Percentiles rank a stretch among this genome's conserved stretches.
Conservation (phyloP, 2,888 invertebrate genomes). For the Netelia inedita region DNA sequence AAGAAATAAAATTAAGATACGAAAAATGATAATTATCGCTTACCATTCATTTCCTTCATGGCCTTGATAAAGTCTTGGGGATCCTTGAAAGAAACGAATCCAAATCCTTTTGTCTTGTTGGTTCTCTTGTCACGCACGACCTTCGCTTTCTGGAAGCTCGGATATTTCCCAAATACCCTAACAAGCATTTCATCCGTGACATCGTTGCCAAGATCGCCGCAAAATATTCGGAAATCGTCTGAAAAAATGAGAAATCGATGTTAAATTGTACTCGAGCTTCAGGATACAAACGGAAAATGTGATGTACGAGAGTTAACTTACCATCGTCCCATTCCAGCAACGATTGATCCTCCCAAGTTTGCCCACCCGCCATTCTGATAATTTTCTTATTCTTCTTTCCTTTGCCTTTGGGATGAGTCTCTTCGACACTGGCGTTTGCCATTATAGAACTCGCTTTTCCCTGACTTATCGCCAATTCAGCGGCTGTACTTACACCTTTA, state of each 20-base stretch:
- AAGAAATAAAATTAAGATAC: slow-evolving; percentile 41
- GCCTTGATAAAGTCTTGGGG: slow-evolving; percentile 99
- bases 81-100: slow-evolving; percentile 99
- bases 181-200: slow-evolving; percentile 99
- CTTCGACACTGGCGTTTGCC: slow-evolving; percentile 83
- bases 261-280: slow-evolving; percentile 1
- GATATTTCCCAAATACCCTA: slow-evolving; percentile 97
- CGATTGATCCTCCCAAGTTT: slow-evolving; percentile 98
- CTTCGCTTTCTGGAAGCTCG: slow-evolving; percentile 97
- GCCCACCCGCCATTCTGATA: slow-evolving; percentile 96
- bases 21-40: slow-evolving; percentile 79
- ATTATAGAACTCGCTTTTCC: slow-evolving; percentile 85
- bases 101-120: slow-evolving; percentile 99
- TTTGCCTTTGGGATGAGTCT: slow-evolving; percentile 84
- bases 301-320: slow-evolving; percentile 76
- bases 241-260: slow-evolving; percentile 64
- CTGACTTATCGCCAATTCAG: slow-evolving; percentile 89
- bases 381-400: slow-evolving; percentile 90
- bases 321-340: slow-evolving; percentile 98
- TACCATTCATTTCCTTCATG: slow-evolving; percentile 99
- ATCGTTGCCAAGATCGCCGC: slow-evolving; percentile 99
- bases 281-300: neutral
- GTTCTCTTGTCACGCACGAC: slow-evolving; percentile 98
- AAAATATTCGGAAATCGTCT: slow-evolving; percentile 99
- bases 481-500: slow-evolving; percentile 89